These are phyloP conservation scores for Melanocharis versteri DNA, from an alignment of 2,113 vertebrate genomes.

Conservation along the genomic window DNA sequence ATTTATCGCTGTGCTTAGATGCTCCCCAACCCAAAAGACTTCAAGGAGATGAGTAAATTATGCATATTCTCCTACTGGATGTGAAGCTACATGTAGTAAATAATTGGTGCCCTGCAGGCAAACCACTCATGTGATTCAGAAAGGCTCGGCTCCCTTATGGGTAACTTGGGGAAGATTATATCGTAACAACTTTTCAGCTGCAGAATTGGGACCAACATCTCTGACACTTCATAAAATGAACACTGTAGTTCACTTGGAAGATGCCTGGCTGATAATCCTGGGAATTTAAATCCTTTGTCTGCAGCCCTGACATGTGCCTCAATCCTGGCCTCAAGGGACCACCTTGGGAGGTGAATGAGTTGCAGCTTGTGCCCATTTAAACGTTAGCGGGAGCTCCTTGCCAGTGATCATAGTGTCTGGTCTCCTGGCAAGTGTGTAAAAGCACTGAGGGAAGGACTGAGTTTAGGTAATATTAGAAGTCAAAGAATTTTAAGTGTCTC, in stretches of 20 bases:
- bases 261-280: conserved; percentile 48
- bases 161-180: conserved; percentile 41
- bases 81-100: conserved; percentile 64
- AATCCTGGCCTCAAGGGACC: conserved; percentile 48
- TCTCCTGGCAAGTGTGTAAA: background rate
- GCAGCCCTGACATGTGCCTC: background rate
- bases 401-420: background rate
- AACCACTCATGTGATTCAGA: conserved; percentile 41
- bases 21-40: conserved; percentile 32
- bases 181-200: conserved; percentile 36
- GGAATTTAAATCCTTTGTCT: conserved; percentile 54
- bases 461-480: background rate
- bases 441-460: background rate
- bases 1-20: background rate
- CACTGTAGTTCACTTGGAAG: conserved; percentile 9
- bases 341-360: conserved; percentile 45
- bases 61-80: conserved; percentile 47
- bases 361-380: conserved; percentile 31
- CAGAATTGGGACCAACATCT: conserved; percentile 10
- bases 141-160: background rate
- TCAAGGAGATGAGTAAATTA: conserved; percentile 58
- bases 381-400: background rate
- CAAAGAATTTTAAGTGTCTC: background rate
- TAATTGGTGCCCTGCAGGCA: conserved; percentile 64
- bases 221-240: conserved; percentile 40